These are phyloP conservation scores for Nesometra sesokonis DNA, from an alignment of 35 echinoderm and acorn worm genomes.

Conservation along the genomic window DNA sequence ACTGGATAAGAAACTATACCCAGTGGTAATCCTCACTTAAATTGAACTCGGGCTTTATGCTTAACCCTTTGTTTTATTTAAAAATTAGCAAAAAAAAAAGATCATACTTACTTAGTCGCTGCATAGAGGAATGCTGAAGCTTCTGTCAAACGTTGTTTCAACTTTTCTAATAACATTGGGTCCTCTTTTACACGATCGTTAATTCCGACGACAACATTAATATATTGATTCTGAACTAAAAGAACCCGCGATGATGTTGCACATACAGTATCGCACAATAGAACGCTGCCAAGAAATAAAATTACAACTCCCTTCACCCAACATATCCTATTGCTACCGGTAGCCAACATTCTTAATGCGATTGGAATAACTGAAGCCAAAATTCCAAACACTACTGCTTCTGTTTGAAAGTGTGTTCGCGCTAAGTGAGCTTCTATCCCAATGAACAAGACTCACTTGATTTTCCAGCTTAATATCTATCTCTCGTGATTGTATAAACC, in stretches of 20 bases:
- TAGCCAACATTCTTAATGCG: background rate
- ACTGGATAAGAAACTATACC: no score
- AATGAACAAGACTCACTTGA: background rate
- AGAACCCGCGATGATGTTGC: background rate
- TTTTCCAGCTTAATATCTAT: background rate
- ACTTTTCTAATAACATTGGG: background rate
- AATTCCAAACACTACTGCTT: background rate
- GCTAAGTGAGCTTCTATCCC: background rate
- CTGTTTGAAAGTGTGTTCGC: background rate
- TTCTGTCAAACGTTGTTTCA: background rate
- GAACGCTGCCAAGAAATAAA: background rate
- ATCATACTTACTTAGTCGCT: slow-evolving; percentile 3
- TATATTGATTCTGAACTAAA: background rate
- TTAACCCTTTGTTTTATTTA: no score
- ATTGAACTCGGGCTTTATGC: no score
- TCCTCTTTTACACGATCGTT: slow-evolving; percentile 1
- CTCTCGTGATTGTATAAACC: background rate
- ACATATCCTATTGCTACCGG: background rate
- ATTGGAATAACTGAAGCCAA: background rate
- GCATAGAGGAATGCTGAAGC: slow-evolving; percentile 3
- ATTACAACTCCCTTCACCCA: background rate
- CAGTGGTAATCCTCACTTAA: no score
- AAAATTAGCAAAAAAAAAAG: no score
- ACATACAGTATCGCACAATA: background rate
- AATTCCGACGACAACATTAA: background rate